These are phyloP conservation scores for Drosophila neocordata DNA, from an alignment of 1,140 invertebrate species.

Conservation along the genomic window DNA sequence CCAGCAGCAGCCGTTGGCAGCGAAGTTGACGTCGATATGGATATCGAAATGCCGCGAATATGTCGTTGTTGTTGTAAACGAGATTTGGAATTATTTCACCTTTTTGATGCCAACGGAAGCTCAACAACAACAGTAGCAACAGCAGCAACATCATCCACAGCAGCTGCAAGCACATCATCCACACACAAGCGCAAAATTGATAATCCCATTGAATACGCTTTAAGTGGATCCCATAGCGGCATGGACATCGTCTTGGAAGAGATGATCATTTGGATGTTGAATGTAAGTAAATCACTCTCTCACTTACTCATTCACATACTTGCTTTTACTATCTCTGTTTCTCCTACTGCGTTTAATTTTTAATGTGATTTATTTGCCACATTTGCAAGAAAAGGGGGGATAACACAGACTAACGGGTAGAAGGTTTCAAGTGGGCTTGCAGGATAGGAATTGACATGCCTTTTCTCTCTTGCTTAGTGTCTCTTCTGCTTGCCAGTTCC, in stretches of 20 bases:
- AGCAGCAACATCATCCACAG: conserved; percentile 16
- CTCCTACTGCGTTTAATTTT: conserved; percentile 67
- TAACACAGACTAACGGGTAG: not conserved
- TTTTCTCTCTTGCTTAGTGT: not conserved
- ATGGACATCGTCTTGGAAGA: conserved; percentile 69
- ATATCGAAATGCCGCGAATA: conserved; percentile 53
- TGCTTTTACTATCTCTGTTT: conserved; percentile 17
- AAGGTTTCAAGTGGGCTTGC: not conserved
- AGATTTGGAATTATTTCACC: conserved; percentile 54
- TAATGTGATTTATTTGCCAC: conserved; percentile 75
- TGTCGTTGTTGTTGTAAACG: conserved; percentile 68
- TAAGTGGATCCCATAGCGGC: conserved; percentile 56
- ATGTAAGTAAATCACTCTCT: conserved; percentile 58
- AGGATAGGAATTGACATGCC: conserved; percentile 30
- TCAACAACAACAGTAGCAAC: conserved; percentile 5
- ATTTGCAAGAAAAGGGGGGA: conserved; percentile 12
- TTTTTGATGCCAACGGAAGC: conserved; percentile 48
- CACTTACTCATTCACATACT: conserved; percentile 21
- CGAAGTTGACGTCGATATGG: conserved; percentile 20
- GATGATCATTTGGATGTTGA: conserved; percentile 69
- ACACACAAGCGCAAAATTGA: conserved; percentile 49
- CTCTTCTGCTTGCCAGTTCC: conserved; percentile 20
- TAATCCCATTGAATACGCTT: conserved; percentile 68
- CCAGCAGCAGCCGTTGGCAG: conserved; percentile 13
- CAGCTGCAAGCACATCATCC: conserved; percentile 14